A percentile compares a stretch with the other conserved stretches of the same genome.
phyloP scores from a whole-genome alignment of 2,888 invertebrate genomes.

The Eurytoma adleriae region DNA sequence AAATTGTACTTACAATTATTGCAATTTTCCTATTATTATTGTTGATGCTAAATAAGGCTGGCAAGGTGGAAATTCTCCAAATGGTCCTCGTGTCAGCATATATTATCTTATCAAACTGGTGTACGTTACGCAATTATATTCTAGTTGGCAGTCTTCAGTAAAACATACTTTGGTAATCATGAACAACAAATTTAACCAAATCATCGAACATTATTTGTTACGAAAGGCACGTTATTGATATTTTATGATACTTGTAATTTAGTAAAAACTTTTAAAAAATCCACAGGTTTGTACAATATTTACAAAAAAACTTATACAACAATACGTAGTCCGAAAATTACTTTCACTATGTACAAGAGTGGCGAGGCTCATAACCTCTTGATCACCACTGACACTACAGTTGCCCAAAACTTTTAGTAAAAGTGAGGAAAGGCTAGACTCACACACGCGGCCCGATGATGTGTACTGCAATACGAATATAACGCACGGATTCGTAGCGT shows the following conservation, averaged over 20 bases:
- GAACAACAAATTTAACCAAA: slow-evolving; percentile 11
- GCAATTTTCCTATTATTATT: not conserved
- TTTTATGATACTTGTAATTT: not conserved
- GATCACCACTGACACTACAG: slow-evolving; percentile 4
- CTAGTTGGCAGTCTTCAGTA: not conserved
- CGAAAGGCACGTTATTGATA: slow-evolving; percentile 16
- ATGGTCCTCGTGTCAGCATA: not conserved
- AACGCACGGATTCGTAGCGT: not conserved
- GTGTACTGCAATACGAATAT: not conserved
- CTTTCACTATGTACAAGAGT: slow-evolving; percentile 35
- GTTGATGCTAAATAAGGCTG: not conserved
- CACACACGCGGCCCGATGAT: not conserved
- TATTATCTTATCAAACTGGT: slow-evolving; percentile 36
- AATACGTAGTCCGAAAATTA: slow-evolving; percentile 16
- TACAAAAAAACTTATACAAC: slow-evolving; percentile 10
- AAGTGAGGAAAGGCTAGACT: slow-evolving; percentile 7
- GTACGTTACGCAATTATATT: slow-evolving; percentile 23
- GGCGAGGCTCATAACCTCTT: slow-evolving; percentile 37
- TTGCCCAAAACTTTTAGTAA: slow-evolving; percentile 1
- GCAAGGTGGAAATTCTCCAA: slow-evolving; percentile 8
- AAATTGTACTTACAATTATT: slow-evolving; percentile 26
- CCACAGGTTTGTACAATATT: not conserved
- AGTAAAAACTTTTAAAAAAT: not conserved
- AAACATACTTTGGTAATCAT: not conserved
- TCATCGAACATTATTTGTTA: not conserved